These are phyloP conservation scores for Lepus americanus DNA, from an alignment of 2,113 vertebrate genomes.

Conservation along the genomic window DNA sequence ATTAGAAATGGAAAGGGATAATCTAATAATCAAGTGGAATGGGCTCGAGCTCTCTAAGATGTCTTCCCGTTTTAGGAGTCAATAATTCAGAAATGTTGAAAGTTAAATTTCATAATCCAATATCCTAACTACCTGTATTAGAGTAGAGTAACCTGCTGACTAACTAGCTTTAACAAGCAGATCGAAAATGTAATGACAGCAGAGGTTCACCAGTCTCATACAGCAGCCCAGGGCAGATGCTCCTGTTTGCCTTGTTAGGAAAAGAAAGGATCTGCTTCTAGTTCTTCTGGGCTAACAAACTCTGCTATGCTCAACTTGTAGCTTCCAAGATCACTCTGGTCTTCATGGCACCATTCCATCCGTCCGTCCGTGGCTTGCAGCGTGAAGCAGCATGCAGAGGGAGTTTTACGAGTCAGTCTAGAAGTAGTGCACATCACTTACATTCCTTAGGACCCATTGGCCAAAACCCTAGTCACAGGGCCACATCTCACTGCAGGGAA, in stretches of 20 bases:
- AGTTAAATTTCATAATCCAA: background rate
- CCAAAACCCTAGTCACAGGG: background rate
- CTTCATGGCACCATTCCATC: background rate
- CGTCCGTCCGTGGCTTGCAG: background rate
- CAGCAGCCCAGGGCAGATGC: background rate
- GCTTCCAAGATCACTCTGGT: background rate
- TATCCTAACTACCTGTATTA: background rate
- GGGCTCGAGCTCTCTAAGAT: background rate
- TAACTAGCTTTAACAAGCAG: background rate
- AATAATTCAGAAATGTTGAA: conserved; percentile 20
- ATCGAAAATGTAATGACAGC: background rate
- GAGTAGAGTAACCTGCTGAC: background rate
- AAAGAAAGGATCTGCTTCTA: background rate
- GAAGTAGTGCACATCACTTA: background rate
- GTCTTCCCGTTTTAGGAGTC: conserved; percentile 15
- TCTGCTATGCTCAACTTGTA: too few relatives aligned
- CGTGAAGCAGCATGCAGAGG: background rate
- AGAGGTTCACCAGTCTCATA: background rate
- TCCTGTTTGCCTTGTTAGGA: background rate
- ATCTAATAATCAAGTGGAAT: background rate
- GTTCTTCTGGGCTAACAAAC: background rate
- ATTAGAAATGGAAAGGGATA: conserved; percentile 21
- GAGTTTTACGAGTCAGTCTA: background rate
- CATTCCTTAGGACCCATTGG: background rate
- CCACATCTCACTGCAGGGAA: background rate